A percentile compares a stretch with the other conserved stretches of the same genome.
phyloP scores from a whole-genome alignment of 2,113 vertebrate species.

The Nothoprocta perdicaria region DNA sequence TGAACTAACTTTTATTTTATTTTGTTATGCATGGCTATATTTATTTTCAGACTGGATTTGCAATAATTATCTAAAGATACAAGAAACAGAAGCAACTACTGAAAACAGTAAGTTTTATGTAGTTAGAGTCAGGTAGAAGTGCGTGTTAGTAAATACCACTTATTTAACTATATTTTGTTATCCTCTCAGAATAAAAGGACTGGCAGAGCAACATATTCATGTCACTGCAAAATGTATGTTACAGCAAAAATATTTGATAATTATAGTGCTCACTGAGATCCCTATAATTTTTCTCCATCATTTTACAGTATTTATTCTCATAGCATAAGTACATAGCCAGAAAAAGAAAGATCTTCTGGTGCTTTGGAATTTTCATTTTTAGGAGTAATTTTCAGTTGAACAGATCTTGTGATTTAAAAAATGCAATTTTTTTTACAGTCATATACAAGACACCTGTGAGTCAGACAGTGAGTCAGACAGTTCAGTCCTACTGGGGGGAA shows the following conservation, averaged over 20 bases:
- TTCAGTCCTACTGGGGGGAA: not conserved
- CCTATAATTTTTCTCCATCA: not conserved
- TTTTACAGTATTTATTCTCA: conserved; percentile 28
- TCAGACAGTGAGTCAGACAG: not conserved
- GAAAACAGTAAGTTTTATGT: not conserved
- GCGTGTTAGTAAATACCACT: not conserved
- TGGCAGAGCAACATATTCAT: conserved; percentile 27
- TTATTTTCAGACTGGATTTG: not conserved
- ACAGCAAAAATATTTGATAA: not conserved
- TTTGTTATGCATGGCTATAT: not conserved
- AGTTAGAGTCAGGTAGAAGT: not conserved
- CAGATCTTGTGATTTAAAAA: not conserved
- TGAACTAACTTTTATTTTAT: not conserved
- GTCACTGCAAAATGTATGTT: not conserved
- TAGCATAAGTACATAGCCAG: not conserved
- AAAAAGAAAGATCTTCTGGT: conserved; percentile 3
- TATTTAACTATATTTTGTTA: not conserved
- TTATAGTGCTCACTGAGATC: conserved; percentile 25
- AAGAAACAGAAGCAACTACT: not conserved
- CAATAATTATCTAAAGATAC: not conserved
- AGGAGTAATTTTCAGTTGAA: not conserved
- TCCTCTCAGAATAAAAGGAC: conserved; percentile 4
- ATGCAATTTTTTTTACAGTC: not conserved
- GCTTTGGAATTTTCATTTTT: conserved; percentile 10
- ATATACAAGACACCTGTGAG: not conserved